A percentile compares a stretch with the other conserved stretches of the same genome.
Conservation (phyloP, 2,113 vertebrate genomes). For the Clupea harengus region DNA sequence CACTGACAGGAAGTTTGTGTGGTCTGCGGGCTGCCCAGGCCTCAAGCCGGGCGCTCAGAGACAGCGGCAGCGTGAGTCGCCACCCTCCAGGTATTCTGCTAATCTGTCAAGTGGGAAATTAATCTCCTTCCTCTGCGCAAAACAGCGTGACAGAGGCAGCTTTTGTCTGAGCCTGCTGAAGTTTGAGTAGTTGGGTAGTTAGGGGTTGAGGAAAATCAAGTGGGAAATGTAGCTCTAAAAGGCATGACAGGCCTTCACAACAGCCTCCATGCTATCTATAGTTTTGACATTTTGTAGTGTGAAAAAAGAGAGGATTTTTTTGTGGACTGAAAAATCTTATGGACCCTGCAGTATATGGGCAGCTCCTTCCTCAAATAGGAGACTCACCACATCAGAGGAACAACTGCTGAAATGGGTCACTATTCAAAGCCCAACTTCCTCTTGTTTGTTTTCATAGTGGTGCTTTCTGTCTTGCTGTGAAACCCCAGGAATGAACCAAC, state of each 20-base stretch:
- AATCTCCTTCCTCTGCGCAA: slow-evolving; percentile 36
- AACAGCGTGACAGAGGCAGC: slow-evolving; percentile 28
- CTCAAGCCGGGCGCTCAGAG: slow-evolving; percentile 40
- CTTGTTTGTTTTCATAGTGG: not conserved
- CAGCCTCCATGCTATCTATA: not conserved
- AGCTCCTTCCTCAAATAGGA: not conserved
- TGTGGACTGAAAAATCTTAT: not conserved
- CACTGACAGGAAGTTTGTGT: slow-evolving; percentile 25
- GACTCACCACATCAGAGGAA: not conserved
- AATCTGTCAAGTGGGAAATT: slow-evolving; percentile 48
- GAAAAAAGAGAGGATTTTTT: not conserved
- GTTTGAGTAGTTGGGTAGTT: slow-evolving; percentile 26
- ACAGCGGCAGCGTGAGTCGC: slow-evolving; percentile 41
- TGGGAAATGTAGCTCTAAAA: slow-evolving; percentile 14
- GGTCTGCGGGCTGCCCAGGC: slow-evolving; percentile 38
- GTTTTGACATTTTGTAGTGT: not conserved
- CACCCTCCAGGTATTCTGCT: slow-evolving; percentile 51
- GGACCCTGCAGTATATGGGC: not conserved
- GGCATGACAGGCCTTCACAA: slow-evolving; percentile 20
- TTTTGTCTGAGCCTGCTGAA: slow-evolving; percentile 38
- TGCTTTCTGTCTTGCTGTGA: slow-evolving; percentile 14
- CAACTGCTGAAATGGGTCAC: not conserved
- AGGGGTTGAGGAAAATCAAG: slow-evolving; percentile 18
- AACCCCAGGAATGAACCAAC: slow-evolving; percentile 30
- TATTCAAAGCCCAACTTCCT: not conserved